phyloP scores from a whole-genome alignment of 2,888 invertebrate species.

The Hypomecis atomaria region DNA sequence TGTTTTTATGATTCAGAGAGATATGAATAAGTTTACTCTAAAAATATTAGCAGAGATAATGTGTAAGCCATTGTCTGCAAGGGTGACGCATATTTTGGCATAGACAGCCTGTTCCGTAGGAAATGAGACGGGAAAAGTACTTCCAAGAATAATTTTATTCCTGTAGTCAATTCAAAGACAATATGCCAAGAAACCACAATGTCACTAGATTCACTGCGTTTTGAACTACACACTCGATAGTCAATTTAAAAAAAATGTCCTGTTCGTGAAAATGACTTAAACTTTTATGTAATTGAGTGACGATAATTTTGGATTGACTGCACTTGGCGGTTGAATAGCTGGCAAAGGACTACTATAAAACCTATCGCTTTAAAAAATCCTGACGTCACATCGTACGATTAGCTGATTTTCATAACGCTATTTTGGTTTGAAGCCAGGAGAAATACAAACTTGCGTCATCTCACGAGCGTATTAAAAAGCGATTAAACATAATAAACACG shows the following conservation, averaged over 20 bases:
- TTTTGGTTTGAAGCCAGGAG: not conserved
- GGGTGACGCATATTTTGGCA: slow-evolving; percentile 41
- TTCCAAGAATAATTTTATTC: slow-evolving; percentile 25
- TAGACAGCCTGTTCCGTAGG: slow-evolving; percentile 29
- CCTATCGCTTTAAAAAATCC: no score
- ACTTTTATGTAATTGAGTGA: no score
- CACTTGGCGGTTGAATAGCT: no score
- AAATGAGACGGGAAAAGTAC: slow-evolving; percentile 31
- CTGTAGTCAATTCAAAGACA: slow-evolving; percentile 33
- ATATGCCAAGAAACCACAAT: slow-evolving; percentile 17
- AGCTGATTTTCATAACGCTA: not conserved
- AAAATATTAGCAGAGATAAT: slow-evolving; percentile 52
- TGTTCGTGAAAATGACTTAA: no score
- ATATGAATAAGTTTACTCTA: slow-evolving; percentile 51
- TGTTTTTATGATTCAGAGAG: slow-evolving; percentile 56
- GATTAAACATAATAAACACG: slow-evolving; percentile 21
- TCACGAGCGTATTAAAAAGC: slow-evolving; percentile 16
- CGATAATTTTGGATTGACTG: no score
- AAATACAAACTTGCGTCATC: slow-evolving; percentile 16
- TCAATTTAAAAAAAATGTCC: no score
- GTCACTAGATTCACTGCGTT: not conserved
- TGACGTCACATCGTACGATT: not conserved
- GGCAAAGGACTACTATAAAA: no score
- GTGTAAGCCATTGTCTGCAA: slow-evolving; percentile 37
- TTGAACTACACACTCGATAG: no score